These are phyloP conservation scores for Cyphomyrus plagiostoma DNA, from an alignment of 2,113 vertebrate species.

Conservation along the genomic window DNA sequence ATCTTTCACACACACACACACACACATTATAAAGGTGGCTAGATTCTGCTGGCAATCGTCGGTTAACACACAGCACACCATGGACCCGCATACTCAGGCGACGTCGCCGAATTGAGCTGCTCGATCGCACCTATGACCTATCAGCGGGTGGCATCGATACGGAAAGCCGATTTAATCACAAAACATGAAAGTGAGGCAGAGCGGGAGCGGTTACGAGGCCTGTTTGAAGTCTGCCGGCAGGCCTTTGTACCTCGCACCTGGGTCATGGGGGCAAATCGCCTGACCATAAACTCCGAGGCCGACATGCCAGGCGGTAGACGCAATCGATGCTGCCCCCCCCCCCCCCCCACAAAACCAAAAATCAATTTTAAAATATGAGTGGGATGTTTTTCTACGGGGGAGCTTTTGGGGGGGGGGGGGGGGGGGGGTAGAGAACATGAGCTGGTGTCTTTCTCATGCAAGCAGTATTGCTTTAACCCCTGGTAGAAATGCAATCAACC, in stretches of 20 bases:
- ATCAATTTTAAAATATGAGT: no score
- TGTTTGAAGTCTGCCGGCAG: background rate
- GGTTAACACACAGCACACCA: background rate
- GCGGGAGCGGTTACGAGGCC: background rate
- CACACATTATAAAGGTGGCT: background rate
- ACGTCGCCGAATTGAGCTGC: background rate
- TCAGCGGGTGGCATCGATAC: background rate
- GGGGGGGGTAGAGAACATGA: slow-evolving; percentile 53
- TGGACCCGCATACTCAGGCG: background rate
- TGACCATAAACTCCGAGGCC: slow-evolving; percentile 6
- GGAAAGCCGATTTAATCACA: background rate
- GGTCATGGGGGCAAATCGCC: background rate
- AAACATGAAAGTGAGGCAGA: background rate
- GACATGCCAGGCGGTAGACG: background rate
- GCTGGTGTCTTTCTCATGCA: slow-evolving; percentile 51
- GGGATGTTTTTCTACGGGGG: no score
- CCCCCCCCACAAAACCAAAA: background rate
- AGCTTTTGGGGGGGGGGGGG: no score
- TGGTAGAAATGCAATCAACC: slow-evolving; percentile 64
- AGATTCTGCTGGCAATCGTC: background rate
- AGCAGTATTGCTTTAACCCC: slow-evolving; percentile 70
- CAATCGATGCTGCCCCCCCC: background rate
- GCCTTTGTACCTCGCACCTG: background rate
- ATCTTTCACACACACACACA: background rate
- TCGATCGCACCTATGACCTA: background rate